A percentile compares a stretch with the other conserved stretches of the same genome.
Conservation (phyloP, 2,113 vertebrate genomes). For the Caretta caretta region DNA sequence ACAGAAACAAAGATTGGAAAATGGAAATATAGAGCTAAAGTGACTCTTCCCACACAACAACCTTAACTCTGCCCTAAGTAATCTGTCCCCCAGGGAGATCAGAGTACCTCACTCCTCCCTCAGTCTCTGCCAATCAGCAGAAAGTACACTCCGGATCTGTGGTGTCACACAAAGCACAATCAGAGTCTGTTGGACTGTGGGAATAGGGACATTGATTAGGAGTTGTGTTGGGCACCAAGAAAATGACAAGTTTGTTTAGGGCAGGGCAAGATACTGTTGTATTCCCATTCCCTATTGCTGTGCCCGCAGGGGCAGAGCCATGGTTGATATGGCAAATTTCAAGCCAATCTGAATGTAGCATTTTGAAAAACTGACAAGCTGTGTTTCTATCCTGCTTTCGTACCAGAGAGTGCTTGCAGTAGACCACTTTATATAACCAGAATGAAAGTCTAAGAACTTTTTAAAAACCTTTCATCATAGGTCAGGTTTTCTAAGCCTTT, state of each 20-base stretch:
- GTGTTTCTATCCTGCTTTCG: background rate
- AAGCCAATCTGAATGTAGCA: background rate
- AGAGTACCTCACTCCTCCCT: background rate
- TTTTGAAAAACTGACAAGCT: background rate
- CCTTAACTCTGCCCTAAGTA: background rate
- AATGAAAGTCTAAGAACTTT: background rate
- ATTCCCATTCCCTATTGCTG: background rate
- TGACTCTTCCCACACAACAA: background rate
- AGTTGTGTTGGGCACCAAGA: background rate
- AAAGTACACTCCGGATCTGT: background rate
- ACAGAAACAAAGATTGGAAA: background rate
- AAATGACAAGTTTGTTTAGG: background rate
- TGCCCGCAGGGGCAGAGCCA: background rate
- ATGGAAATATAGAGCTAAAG: background rate
- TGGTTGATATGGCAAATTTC: background rate
- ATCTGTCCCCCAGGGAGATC: background rate
- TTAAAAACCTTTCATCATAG: no score
- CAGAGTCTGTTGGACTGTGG: background rate
- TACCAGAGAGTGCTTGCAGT: background rate
- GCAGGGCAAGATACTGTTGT: background rate
- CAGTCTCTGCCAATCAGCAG: slow-evolving; percentile 15
- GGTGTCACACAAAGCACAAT: background rate
- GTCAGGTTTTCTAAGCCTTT: no score
- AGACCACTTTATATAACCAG: slow-evolving; percentile 11
- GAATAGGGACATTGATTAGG: background rate